phyloP scores from a whole-genome alignment of 2,888 invertebrate genomes.

The Drosophila phalerata region DNA sequence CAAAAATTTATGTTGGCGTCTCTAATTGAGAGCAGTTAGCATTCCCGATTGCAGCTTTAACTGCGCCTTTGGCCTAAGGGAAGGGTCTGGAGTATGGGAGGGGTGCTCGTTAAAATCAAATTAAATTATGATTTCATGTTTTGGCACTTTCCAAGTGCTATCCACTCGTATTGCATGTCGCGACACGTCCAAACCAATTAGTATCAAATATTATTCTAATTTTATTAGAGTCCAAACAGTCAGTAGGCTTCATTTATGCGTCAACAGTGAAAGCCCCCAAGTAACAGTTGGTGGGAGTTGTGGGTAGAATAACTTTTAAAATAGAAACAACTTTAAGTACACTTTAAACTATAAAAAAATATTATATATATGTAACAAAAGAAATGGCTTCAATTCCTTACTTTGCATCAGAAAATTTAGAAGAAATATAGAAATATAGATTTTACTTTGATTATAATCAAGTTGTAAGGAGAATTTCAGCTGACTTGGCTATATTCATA shows the following conservation, averaged over 20 bases:
- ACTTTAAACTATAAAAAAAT: not conserved
- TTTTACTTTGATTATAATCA: not conserved
- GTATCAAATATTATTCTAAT: constrained; percentile 58
- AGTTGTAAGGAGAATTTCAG: too few relatives aligned
- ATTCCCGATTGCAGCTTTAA: constrained; percentile 26
- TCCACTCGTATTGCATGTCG: constrained; percentile 50
- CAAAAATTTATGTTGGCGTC: constrained; percentile 54
- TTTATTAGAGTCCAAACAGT: constrained; percentile 59
- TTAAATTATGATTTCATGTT: constrained; percentile 76
- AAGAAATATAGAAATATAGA: not conserved
- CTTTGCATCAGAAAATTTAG: not conserved
- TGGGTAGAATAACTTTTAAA: not conserved
- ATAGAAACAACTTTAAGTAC: not conserved
- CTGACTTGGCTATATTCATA: not conserved
- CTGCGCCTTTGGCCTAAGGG: not conserved
- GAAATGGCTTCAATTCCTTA: not conserved
- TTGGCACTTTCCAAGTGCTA: constrained; percentile 61
- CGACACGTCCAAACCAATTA: constrained; percentile 67
- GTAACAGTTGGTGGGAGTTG: not conserved
- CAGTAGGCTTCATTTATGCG: constrained; percentile 61
- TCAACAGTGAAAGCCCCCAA: constrained; percentile 10
- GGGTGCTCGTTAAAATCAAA: constrained; percentile 60
- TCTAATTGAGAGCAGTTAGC: constrained; percentile 60
- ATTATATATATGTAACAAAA: not conserved
- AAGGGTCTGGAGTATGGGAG: not conserved